Conservation (phyloP, 2,888 invertebrate genomes). For the Hypsopygia costalis region DNA sequence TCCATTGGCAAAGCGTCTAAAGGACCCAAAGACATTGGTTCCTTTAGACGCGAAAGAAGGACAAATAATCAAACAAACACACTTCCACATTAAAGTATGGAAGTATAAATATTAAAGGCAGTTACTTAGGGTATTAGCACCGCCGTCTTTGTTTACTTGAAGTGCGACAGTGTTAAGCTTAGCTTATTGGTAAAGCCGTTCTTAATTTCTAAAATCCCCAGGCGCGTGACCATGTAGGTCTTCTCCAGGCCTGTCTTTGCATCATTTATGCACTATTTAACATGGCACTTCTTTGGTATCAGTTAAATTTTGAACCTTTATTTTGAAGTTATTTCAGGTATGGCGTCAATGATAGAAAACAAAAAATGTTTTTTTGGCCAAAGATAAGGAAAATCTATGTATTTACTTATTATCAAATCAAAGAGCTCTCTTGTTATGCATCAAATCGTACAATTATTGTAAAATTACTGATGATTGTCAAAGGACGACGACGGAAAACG, state of each 20-base stretch:
- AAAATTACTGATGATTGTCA: no score
- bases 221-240: background rate
- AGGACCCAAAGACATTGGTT: background rate
- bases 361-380: no score
- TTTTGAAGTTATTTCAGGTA: background rate
- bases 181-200: background rate
- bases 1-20: no score
- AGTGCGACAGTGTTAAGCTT: background rate
- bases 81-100: background rate
- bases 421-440: no score
- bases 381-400: no score
- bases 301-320: background rate
- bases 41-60: no score
- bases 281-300: conserved; percentile 12
- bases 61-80: no score
- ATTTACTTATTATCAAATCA: no score
- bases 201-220: background rate
- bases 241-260: background rate
- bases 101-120: no score
- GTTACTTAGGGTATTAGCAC: background rate
- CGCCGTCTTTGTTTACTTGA: background rate
- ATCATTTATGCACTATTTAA: conserved; percentile 5
- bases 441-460: no score
- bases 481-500: no score
- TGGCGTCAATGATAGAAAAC: no score